These are phyloP conservation scores for Phaedon cochleariae DNA, from an alignment of 2,888 invertebrate genomes.

Conservation along the genomic window DNA sequence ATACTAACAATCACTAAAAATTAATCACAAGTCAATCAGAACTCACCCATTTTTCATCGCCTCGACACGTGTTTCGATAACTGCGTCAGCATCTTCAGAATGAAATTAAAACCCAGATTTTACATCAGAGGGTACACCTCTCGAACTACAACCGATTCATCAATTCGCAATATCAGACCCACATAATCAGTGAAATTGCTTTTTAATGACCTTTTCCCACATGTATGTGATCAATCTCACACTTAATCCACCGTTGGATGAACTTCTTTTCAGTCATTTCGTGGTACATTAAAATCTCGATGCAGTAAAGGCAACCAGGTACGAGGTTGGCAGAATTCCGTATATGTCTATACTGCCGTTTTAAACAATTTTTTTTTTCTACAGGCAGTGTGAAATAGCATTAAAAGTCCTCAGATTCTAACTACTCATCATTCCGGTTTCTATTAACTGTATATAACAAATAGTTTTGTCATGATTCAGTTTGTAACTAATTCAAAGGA, in stretches of 20 bases:
- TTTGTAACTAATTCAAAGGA: no score
- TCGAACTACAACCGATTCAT: not conserved
- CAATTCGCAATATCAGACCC: not conserved
- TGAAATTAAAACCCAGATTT: no score
- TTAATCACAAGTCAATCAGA: no score
- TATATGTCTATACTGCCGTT: slow-evolving; percentile 10
- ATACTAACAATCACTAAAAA: no score
- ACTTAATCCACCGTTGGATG: not conserved
- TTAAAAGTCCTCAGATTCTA: no score
- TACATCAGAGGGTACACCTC: no score
- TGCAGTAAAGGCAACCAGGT: not conserved
- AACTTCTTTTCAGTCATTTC: not conserved
- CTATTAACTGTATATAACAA: no score
- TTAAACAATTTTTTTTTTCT: slow-evolving; percentile 19
- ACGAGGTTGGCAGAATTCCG: not conserved
- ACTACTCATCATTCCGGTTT: no score
- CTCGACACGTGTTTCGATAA: no score
- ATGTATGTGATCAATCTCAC: not conserved
- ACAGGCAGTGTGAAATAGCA: slow-evolving; percentile 21
- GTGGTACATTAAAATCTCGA: not conserved
- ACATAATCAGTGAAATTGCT: not conserved
- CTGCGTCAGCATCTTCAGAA: no score
- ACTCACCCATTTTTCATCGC: no score
- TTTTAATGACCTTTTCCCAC: not conserved
- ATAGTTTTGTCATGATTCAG: no score